Evolutionary conservation across 2,797 vertebrate species (phyloP).

Genomic region (Eremophila alpestris): DNA sequence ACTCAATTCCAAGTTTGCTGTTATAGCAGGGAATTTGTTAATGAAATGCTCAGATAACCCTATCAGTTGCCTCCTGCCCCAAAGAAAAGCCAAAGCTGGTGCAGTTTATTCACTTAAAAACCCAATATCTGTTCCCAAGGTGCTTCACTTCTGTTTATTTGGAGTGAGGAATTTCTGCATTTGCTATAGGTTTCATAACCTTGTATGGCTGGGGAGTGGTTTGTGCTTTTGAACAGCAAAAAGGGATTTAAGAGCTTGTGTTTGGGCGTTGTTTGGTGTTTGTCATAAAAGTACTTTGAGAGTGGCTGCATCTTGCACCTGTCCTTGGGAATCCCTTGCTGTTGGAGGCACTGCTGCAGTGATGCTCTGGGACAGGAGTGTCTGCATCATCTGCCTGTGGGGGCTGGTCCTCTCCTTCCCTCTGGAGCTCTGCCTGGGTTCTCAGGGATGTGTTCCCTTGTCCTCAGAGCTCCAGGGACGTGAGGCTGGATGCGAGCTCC

Average conservation of each 20-base stretch:
- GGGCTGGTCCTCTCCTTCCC: not conserved
- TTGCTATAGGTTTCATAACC: not conserved
- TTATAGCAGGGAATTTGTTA: not conserved
- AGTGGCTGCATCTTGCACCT: not conserved
- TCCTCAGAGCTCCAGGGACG: not conserved
- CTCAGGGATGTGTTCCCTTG: not conserved
- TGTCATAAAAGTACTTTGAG: not conserved
- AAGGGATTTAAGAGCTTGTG: not conserved
- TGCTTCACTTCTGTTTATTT: not conserved
- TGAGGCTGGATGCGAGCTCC: not conserved
- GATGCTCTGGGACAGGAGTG: not conserved
- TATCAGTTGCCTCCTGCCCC: not conserved
- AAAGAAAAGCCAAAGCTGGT: not conserved
- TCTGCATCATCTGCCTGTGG: not conserved
- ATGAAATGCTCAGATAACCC: not conserved
- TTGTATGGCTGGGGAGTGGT: not conserved
- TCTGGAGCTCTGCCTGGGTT: not conserved
- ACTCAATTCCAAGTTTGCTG: not conserved
- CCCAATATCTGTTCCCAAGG: not conserved
- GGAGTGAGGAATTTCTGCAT: not conserved
- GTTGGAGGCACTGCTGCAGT: not conserved
- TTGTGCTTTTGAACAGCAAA: not conserved
- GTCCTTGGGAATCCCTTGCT: not conserved
- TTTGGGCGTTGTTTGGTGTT: not conserved
- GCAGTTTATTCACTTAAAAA: not conserved